Evolutionary conservation across 2,888 invertebrate genomes (phyloP).

Genomic region (Cacoxenus indagator): DNA sequence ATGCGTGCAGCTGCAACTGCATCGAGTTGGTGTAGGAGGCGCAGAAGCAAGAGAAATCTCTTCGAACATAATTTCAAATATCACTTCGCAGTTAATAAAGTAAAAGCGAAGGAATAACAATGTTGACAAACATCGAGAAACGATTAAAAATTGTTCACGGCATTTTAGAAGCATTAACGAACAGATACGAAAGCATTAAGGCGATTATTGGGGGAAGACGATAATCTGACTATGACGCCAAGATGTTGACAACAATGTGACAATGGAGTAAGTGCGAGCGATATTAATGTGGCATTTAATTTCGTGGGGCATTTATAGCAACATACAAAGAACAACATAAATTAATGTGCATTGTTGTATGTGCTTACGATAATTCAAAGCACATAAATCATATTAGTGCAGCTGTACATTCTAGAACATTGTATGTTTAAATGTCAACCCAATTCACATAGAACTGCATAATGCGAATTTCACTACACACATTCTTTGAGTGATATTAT

Average conservation of each 20-base stretch:
- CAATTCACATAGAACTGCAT: too few relatives aligned
- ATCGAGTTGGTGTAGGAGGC: background rate
- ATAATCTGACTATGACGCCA: too few relatives aligned
- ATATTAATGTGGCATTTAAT: conserved; percentile 40
- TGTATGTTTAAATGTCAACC: too few relatives aligned
- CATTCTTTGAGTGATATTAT: too few relatives aligned
- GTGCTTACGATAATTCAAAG: too few relatives aligned
- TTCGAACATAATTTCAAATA: background rate
- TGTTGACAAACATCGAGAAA: background rate
- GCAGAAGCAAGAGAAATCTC: background rate
- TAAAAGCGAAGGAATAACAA: background rate
- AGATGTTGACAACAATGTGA: background rate
- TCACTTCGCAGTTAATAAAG: conserved; percentile 1
- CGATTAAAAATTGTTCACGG: background rate
- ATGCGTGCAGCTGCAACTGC: background rate
- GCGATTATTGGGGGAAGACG: background rate
- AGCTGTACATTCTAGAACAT: too few relatives aligned
- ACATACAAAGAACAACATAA: background rate
- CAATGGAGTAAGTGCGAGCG: conserved; percentile 37
- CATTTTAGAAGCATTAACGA: background rate
- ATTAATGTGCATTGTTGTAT: background rate
- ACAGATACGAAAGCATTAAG: background rate
- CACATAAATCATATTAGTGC: too few relatives aligned
- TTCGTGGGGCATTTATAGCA: too few relatives aligned
- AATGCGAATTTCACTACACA: too few relatives aligned